phyloP scores from a whole-genome alignment of 2,797 vertebrate genomes.

The Spea hammondii region DNA sequence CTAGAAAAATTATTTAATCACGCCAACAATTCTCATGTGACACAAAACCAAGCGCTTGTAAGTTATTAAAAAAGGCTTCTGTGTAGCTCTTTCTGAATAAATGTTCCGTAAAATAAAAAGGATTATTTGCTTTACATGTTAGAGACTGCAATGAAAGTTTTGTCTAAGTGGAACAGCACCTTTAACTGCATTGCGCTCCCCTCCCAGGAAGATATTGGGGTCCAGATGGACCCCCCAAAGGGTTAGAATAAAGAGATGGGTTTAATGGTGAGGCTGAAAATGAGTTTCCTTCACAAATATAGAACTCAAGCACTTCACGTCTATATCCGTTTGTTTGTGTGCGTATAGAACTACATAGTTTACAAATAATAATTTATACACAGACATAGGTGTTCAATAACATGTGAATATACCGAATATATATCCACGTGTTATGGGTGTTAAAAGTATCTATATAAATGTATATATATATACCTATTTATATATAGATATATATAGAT shows the following conservation, averaged over 20 bases:
- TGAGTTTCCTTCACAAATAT: not conserved
- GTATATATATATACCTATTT: constrained; percentile 35
- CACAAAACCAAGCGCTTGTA: too few species aligned
- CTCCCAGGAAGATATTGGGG: not conserved
- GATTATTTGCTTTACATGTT: too few species aligned
- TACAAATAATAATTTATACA: constrained; percentile 19
- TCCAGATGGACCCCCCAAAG: not conserved
- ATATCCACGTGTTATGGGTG: not conserved
- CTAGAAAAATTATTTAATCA: too few species aligned
- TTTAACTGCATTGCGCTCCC: not conserved
- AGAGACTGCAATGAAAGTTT: too few species aligned
- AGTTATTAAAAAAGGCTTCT: too few species aligned
- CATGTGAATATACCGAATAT: not conserved
- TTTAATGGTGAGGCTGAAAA: not conserved
- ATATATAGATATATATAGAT: constrained; percentile 38
- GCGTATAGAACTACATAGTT: not conserved
- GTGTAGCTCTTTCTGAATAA: too few species aligned
- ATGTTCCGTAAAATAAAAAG: too few species aligned
- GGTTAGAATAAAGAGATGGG: not conserved
- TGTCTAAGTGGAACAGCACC: too few species aligned
- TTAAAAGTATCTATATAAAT: constrained; percentile 34
- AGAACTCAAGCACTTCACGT: constrained; percentile 2
- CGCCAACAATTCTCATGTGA: too few species aligned
- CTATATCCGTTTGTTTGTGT: not conserved
- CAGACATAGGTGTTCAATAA: constrained; percentile 1